These are phyloP conservation scores for Ctenopoma kingsleyae DNA, from an alignment of 2,797 vertebrate species.

Conservation along the genomic window DNA sequence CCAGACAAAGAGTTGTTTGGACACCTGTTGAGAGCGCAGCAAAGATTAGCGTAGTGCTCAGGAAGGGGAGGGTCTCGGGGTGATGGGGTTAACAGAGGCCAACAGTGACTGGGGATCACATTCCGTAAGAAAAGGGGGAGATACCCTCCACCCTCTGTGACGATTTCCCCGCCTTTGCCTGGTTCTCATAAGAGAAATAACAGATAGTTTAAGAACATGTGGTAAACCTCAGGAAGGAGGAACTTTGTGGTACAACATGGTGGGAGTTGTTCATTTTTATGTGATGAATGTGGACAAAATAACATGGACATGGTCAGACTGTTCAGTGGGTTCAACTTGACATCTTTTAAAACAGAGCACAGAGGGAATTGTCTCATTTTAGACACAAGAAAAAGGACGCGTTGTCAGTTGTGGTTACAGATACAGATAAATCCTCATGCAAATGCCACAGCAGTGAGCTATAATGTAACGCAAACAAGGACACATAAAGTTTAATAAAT, in stretches of 20 bases:
- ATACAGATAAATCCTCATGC: constrained; percentile 14
- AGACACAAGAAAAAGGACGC: constrained; percentile 25
- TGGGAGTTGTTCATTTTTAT: constrained; percentile 53
- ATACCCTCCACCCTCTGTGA: constrained; percentile 49
- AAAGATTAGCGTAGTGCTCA: constrained; percentile 85
- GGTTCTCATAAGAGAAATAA: constrained; percentile 62
- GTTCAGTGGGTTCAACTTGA: constrained; percentile 25
- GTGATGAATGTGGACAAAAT: constrained; percentile 50
- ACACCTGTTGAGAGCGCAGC: constrained; percentile 91
- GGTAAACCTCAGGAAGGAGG: constrained; percentile 57
- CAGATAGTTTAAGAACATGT: constrained; percentile 63
- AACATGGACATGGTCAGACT: constrained; percentile 43
- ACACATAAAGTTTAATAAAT: background rate
- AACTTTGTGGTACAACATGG: constrained; percentile 40
- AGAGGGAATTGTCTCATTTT: constrained; percentile 42
- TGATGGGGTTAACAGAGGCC: constrained; percentile 86
- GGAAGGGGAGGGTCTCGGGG: constrained; percentile 72
- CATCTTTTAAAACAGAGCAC: constrained; percentile 45
- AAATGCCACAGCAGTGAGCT: constrained; percentile 18
- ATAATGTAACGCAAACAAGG: constrained; percentile 4
- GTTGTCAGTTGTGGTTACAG: constrained; percentile 46
- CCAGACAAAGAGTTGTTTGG: constrained; percentile 92
- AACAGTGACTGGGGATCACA: constrained; percentile 87
- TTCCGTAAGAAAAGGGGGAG: constrained; percentile 83
- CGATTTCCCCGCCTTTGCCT: constrained; percentile 48